A percentile compares a stretch with the other conserved stretches of the same genome.
Conservation (phyloP, 2,888 invertebrate genomes). For the Drosophila cognata region DNA sequence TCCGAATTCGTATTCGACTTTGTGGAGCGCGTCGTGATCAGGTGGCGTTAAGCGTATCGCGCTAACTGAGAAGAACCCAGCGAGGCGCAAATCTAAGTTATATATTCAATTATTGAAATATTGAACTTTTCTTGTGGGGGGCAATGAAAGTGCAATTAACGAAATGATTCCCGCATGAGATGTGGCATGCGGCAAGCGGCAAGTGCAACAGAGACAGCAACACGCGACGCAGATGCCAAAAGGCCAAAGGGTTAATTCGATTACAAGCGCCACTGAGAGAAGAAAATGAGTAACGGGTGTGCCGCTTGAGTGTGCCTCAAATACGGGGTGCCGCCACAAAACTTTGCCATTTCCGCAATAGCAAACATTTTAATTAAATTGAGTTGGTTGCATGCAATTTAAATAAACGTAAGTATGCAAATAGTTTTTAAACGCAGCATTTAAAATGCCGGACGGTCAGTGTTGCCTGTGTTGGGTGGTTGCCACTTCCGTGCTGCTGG, state of each 20-base stretch:
- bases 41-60: constrained; percentile 59
- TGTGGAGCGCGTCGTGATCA: constrained; percentile 60
- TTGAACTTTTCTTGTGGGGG: constrained; percentile 54
- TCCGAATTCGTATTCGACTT: constrained; percentile 23
- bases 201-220: constrained; percentile 44
- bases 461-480: background rate
- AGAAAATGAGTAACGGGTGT: constrained; percentile 36
- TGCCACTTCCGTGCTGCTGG: constrained; percentile 36
- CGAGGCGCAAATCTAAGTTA: constrained; percentile 65
- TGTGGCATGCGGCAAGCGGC: constrained; percentile 19
- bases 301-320: constrained; percentile 34
- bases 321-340: constrained; percentile 38
- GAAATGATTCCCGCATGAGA: constrained; percentile 35
- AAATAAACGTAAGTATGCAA: constrained; percentile 17
- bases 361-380: constrained; percentile 20
- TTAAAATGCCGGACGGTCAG: constrained; percentile 38
- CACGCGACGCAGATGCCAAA: background rate
- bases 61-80: constrained; percentile 59
- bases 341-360: constrained; percentile 11
- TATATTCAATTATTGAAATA: constrained; percentile 66
- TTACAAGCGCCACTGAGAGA: constrained; percentile 45
- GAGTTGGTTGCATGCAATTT: constrained; percentile 18
- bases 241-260: constrained; percentile 77
- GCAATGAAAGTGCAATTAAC: constrained; percentile 78
- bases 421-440: constrained; percentile 24